Percentiles rank a stretch among this genome's conserved stretches.
Evolutionary conservation across 2,113 vertebrate genomes (phyloP).

Genomic region (Embiotoca jacksoni): DNA sequence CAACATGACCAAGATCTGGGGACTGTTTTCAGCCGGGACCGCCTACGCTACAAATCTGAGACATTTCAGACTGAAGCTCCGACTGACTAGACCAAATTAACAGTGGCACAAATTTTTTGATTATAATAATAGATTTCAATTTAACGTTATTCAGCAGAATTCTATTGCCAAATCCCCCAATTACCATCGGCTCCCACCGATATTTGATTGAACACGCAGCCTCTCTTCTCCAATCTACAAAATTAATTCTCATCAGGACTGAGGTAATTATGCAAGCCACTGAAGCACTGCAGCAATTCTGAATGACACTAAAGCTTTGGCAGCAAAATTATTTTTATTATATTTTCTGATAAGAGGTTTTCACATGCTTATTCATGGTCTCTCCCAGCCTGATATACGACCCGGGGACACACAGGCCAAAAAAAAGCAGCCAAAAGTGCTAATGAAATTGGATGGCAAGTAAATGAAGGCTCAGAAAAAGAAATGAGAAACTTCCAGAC

Average conservation of each 20-base stretch:
- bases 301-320: constrained; percentile 74
- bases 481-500: constrained; percentile 47
- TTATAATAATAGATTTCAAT: constrained; percentile 36
- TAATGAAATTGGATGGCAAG: constrained; percentile 75
- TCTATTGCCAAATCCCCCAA: constrained; percentile 48
- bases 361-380: constrained; percentile 73
- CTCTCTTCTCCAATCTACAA: constrained; percentile 51
- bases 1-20: neutral
- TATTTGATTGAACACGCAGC: constrained; percentile 60
- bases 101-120: neutral
- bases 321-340: constrained; percentile 73
- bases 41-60: neutral
- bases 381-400: constrained; percentile 68
- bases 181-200: constrained; percentile 40
- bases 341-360: constrained; percentile 72
- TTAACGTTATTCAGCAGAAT: constrained; percentile 51
- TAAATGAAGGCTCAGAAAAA: constrained; percentile 53
- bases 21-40: constrained; percentile 10
- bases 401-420: constrained; percentile 47
- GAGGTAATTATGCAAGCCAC: constrained; percentile 72
- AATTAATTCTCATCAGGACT: constrained; percentile 69
- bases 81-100: neutral
- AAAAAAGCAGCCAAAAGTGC: constrained; percentile 59
- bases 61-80: constrained; percentile 7
- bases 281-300: constrained; percentile 72